phyloP scores from a whole-genome alignment of 2,888 invertebrate genomes.

The Drosophila formosana region DNA sequence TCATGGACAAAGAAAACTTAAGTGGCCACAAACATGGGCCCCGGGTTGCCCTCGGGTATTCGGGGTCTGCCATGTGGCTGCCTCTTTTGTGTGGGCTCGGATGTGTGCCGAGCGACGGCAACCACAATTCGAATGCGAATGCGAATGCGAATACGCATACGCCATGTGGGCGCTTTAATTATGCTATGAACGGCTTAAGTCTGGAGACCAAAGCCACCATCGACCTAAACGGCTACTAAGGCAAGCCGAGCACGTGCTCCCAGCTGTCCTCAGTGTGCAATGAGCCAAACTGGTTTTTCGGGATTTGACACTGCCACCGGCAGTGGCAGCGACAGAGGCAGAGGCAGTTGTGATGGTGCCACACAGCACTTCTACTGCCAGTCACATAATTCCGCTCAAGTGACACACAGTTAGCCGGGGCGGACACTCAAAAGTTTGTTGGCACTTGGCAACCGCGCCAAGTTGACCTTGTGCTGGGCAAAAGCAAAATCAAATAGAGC shows the following conservation, averaged over 20 bases:
- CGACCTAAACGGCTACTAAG: constrained; percentile 73
- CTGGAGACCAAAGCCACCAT: constrained; percentile 15
- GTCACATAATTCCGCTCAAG: constrained; percentile 75
- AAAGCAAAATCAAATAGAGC: constrained; percentile 63
- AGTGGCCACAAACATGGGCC: constrained; percentile 67
- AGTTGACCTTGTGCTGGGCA: constrained; percentile 67
- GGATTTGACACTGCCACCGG: constrained; percentile 24
- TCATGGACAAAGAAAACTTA: constrained; percentile 76
- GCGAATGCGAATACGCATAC: constrained; percentile 74
- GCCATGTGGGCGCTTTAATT: constrained; percentile 72
- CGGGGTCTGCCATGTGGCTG: constrained; percentile 9
- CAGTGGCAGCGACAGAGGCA: constrained; percentile 10
- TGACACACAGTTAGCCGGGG: constrained; percentile 43
- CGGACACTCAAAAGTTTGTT: constrained; percentile 72
- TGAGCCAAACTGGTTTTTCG: constrained; percentile 65
- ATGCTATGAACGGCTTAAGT: constrained; percentile 61
- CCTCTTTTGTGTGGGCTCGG: neutral
- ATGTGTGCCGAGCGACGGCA: constrained; percentile 21
- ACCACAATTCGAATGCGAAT: constrained; percentile 62
- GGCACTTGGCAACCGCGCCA: constrained; percentile 67
- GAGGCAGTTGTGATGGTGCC: neutral
- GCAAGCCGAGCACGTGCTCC: constrained; percentile 64
- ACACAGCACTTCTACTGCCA: constrained; percentile 39
- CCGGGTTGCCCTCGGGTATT: constrained; percentile 13
- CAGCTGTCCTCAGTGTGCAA: constrained; percentile 60